Percentiles rank a stretch among this genome's conserved stretches.
phyloP scores from a whole-genome alignment of 2,888 invertebrate species.

The Drosophila peninsularis region DNA sequence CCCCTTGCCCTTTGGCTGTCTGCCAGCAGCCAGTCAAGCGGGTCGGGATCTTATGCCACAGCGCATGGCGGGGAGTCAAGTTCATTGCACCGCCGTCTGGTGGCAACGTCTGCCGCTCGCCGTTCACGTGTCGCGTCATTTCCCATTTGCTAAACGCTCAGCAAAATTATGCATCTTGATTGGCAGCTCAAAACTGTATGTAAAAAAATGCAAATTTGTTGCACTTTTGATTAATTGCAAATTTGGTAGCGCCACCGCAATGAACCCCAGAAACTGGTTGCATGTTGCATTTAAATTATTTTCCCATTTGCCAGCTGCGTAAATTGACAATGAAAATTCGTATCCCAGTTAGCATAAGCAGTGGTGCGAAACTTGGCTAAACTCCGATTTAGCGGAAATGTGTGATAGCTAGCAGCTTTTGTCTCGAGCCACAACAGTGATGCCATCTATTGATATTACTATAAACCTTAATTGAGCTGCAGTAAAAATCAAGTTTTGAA shows the following conservation, averaged over 20 bases:
- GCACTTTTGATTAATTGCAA: slow-evolving; percentile 70
- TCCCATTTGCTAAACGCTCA: slow-evolving; percentile 31
- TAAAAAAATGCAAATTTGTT: slow-evolving; percentile 25
- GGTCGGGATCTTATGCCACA: slow-evolving; percentile 59
- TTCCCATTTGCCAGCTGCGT: slow-evolving; percentile 13
- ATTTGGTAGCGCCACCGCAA: slow-evolving; percentile 44
- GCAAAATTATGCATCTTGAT: slow-evolving; percentile 75
- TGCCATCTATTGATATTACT: slow-evolving; percentile 14
- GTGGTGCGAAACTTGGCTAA: slow-evolving; percentile 7
- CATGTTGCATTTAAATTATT: slow-evolving; percentile 25
- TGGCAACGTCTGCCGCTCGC: slow-evolving; percentile 48
- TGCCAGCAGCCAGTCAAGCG: slow-evolving; percentile 69
- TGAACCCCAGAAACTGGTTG: slow-evolving; percentile 30
- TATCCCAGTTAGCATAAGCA: slow-evolving; percentile 49
- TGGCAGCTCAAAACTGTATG: slow-evolving; percentile 34
- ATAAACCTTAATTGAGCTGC: not conserved
- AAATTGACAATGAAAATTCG: slow-evolving; percentile 35
- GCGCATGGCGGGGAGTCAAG: slow-evolving; percentile 52
- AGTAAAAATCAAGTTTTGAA: not conserved
- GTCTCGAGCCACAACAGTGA: not conserved
- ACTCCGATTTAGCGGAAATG: not conserved
- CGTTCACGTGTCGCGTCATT: slow-evolving; percentile 67
- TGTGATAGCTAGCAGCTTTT: slow-evolving; percentile 18
- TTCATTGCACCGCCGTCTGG: slow-evolving; percentile 70
- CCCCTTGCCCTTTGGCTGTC: slow-evolving; percentile 58